Base-by-base conservation (phyloP, 1,140 invertebrate genomes). In the Chymomyza costata region DNA sequence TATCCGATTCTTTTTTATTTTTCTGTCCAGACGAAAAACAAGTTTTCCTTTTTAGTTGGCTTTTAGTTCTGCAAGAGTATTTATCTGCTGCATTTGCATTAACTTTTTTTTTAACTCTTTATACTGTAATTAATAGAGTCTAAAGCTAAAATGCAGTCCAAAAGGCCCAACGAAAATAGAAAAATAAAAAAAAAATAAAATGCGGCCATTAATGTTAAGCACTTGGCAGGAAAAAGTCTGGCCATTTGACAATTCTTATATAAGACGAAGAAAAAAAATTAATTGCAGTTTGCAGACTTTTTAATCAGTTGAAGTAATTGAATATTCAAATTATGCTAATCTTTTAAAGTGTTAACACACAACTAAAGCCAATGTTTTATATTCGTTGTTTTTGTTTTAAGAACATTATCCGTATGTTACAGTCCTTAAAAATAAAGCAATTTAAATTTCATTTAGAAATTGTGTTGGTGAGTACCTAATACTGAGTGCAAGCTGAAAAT, bases 181-280 rank as follows among this genome's bases (percentile, higher is more conserved):
- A 3, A 25, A 25, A 25, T 3, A n/a, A n/a, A n/a, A n/a, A n/a
- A n/a, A n/a, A n/a, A n/a, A n/a, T n/a, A n/a, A 51, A 67, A 73
- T 46, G 63, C 59, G 68, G 68, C 68, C 67, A 73, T 73, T 73
- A 73, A 73, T 73, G 68, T 49, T 63, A 67, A 67, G 62, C 68
- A 58, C 53, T 41, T 70, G 65, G 65, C 65, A 69, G 46, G 51
- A 70, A 66, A 66, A 64, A 69, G 56, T 47, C 57, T 62, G 47
- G 53, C 47, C 66, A 70, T 71, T 70, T 65, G 56, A 50, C 21
- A 25, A 37, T n/a, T n/a, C n/a, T n/a, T n/a, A n/a, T n/a, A n/a
- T 30, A 37, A 47, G 37, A 18, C 30, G n/a, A 39, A 15, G 1
- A 13, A 14, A 30, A 30, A 41, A 60, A 19, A 28, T 28, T 40